phyloP scores from a whole-genome alignment of 2,113 vertebrate genomes.

The Formicarius rufipectus region DNA sequence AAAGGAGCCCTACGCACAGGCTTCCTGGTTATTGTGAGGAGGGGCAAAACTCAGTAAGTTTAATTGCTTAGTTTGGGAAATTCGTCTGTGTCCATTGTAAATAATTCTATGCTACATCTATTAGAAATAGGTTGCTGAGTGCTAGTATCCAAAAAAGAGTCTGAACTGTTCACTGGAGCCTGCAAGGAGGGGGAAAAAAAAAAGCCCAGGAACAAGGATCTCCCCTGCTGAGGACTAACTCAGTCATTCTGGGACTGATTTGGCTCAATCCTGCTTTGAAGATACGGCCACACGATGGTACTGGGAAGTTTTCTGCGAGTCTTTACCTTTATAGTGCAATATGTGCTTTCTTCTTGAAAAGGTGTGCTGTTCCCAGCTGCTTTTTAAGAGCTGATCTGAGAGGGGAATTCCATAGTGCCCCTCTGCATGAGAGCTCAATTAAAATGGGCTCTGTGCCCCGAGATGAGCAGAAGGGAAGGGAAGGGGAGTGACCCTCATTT shows the following conservation, averaged over 20 bases:
- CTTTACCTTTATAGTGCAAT: neutral
- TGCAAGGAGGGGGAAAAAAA: neutral
- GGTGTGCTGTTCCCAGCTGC: neutral
- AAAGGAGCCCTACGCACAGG: neutral
- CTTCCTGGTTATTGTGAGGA: constrained; percentile 45
- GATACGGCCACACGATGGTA: neutral
- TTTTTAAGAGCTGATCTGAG: neutral
- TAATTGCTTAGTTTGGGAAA: constrained; percentile 61
- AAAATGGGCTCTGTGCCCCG: neutral
- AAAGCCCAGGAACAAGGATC: constrained; percentile 7
- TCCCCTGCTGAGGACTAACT: constrained; percentile 6
- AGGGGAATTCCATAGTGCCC: neutral
- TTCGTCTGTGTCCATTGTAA: constrained; percentile 9
- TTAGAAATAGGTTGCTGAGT: constrained; percentile 30
- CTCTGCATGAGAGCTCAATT: neutral
- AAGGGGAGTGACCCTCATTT: neutral
- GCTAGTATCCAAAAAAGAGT: neutral
- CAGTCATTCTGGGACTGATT: constrained; percentile 7
- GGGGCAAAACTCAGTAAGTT: neutral
- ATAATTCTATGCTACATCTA: constrained; percentile 24
- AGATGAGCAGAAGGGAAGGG: neutral
- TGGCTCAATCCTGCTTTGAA: constrained; percentile 17
- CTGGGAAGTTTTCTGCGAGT: neutral
- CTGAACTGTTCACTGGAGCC: neutral
- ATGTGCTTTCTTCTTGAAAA: neutral